Evolutionary conservation across 2,113 vertebrate genomes (phyloP).

Genomic region (Tautogolabrus adspersus): DNA sequence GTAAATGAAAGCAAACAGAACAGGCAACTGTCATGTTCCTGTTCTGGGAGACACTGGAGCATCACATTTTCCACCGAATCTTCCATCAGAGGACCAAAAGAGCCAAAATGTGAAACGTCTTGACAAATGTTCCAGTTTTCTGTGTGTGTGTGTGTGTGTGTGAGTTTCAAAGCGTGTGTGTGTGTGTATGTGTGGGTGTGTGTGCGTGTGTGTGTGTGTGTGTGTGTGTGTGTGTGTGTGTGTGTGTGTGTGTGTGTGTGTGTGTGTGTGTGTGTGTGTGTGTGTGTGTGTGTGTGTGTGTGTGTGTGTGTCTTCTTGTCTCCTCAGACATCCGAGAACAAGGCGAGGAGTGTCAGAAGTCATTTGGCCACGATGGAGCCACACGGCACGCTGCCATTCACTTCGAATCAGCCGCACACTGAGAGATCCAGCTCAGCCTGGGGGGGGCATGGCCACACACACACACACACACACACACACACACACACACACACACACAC

Average conservation of each 20-base stretch:
- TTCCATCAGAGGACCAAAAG: conserved; percentile 42
- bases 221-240: not conserved
- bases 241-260: not conserved
- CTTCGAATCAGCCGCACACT: conserved; percentile 76
- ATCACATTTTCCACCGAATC: conserved; percentile 56
- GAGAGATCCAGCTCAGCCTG: conserved; percentile 69
- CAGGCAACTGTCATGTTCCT: conserved; percentile 41
- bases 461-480: conserved; percentile 26
- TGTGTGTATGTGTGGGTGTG: not conserved
- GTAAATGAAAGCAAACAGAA: conserved; percentile 68
- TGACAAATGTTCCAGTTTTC: conserved; percentile 43
- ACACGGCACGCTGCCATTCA: conserved; percentile 76
- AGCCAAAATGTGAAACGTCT: conserved; percentile 55
- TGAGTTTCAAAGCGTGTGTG: not conserved
- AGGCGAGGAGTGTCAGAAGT: conserved; percentile 82
- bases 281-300: conserved; percentile 40
- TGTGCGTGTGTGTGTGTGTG: too few relatives aligned
- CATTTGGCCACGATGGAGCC: conserved; percentile 77
- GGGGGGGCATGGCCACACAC: conserved; percentile 36
- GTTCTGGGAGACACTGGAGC: conserved; percentile 34
- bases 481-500: conserved; percentile 45
- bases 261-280: conserved; percentile 9
- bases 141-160: conserved; percentile 24
- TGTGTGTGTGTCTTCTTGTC: conserved; percentile 51
- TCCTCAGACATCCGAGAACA: conserved; percentile 76